Evolutionary conservation across 1,140 invertebrate species (phyloP).

Genomic region (Glossosoma conforme): DNA sequence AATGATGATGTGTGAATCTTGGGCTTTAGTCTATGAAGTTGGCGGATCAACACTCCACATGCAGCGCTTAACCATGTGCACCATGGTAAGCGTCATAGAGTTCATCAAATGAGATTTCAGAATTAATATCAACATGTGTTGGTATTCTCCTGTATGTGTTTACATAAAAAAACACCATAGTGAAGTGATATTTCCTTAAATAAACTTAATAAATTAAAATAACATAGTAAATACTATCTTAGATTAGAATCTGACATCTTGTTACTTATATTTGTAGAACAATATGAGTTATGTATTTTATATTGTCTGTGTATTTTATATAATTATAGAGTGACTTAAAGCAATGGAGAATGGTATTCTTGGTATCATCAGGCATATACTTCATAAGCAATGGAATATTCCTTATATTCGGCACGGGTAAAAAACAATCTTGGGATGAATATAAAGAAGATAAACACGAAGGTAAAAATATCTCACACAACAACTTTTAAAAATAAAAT

Average conservation of each 20-base stretch:
- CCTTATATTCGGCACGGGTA: conserved; percentile 42
- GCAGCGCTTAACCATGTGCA: too few relatives aligned
- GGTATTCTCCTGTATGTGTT: too few relatives aligned
- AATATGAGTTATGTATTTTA: not conserved
- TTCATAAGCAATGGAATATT: conserved; percentile 51
- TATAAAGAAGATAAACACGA: not conserved
- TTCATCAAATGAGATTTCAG: too few relatives aligned
- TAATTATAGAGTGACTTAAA: conserved; percentile 42
- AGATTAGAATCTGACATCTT: not conserved
- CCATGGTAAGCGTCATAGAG: too few relatives aligned
- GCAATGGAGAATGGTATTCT: conserved; percentile 57
- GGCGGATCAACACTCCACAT: too few relatives aligned
- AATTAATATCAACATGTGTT: too few relatives aligned
- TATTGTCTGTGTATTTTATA: not conserved
- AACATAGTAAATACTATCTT: too few relatives aligned
- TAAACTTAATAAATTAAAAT: too few relatives aligned
- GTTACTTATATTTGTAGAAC: not conserved
- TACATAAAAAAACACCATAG: too few relatives aligned
- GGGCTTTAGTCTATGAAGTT: too few relatives aligned
- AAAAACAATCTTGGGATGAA: conserved; percentile 46
- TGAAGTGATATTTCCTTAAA: too few relatives aligned
- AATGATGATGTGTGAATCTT: too few relatives aligned
- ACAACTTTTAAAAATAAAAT: not conserved
- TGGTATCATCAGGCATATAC: conserved; percentile 50
- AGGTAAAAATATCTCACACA: not conserved